Base-by-base conservation (phyloP, 2,888 invertebrate species). In the Metellina segmentata region DNA sequence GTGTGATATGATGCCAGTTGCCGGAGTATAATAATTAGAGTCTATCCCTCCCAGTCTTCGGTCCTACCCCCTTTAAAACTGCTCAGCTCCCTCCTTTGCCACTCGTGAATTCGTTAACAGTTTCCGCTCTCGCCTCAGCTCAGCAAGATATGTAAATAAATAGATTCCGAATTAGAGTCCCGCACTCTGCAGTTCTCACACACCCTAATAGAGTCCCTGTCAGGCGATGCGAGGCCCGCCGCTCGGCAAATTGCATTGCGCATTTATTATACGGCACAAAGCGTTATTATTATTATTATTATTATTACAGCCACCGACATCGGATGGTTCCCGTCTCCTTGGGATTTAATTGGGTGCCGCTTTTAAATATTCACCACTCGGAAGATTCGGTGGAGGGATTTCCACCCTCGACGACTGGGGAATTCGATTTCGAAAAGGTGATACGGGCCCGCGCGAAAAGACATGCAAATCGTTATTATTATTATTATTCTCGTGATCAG, bases 91-190 rank as follows among this genome's bases (percentile, higher is more conserved):
- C 16, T 81, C 75, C 52, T 69, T 87, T 79, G 71, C 69, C 70
- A n/a, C 49, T 19, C 61, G 48, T 86, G 91, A 86, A 91, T 91
- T 91, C 83, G 91, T 88, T 88, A 87, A 78, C 87, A 86, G 71
- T 87, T 87, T 91, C 91, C 87, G 81, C n/a, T 77, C 77, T 51
- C 72, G 71, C 87, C 79, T 69, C 85, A 51, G 75, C 11, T 82
- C 49, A 74, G 61, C 82, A 70, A 89, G 85, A 91, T 91, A 91
- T 91, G 91, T 91, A 91, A 91, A 91, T 91, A 91, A 91, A 91
- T 91, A 91, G 91, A 91, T 91, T 87, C 83, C 87, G 87, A 87
- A 91, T 91, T 87, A 91, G 69, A 61, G 81, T 53, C 51, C 78
- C 51, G 51, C n/a, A 52, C 8, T 13, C 51, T 48, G 20, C 79